A percentile compares a stretch with the other conserved stretches of the same genome.
These are phyloP conservation scores for Drosophila watanabei DNA, from an alignment of 1,140 invertebrate genomes.

Conservation along the genomic window DNA sequence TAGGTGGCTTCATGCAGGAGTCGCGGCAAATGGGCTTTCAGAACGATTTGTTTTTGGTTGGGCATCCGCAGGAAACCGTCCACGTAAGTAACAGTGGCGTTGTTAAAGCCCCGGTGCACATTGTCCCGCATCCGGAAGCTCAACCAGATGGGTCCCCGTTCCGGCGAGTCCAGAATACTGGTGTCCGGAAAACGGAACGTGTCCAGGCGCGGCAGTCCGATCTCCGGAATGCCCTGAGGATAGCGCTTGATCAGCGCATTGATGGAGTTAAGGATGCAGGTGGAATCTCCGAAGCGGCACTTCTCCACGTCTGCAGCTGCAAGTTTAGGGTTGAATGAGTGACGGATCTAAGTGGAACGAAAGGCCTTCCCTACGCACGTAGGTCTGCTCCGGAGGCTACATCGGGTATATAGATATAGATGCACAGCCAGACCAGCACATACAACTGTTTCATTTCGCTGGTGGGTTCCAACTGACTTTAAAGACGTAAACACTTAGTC, in stretches of 20 bases:
- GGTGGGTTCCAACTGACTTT: not conserved
- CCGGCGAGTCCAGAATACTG: slow-evolving; percentile 9
- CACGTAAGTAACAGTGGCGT: too few relatives aligned
- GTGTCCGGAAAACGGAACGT: not conserved
- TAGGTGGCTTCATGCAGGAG: too few relatives aligned
- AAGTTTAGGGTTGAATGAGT: slow-evolving; percentile 7
- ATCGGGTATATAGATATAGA: not conserved
- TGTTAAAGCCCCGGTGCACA: slow-evolving; percentile 5
- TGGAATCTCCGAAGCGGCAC: slow-evolving; percentile 60
- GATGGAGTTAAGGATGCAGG: too few relatives aligned
- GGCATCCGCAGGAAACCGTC: too few relatives aligned
- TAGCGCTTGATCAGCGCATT: too few relatives aligned
- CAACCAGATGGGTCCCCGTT: slow-evolving; percentile 43
- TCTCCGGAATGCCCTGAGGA: too few relatives aligned
- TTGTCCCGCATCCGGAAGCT: slow-evolving; percentile 35
- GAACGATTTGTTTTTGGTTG: too few relatives aligned
- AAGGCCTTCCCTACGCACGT: slow-evolving; percentile 18
- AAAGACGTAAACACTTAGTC: slow-evolving; percentile 12
- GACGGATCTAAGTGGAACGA: not conserved
- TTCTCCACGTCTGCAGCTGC: slow-evolving; percentile 53
- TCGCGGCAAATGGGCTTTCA: too few relatives aligned
- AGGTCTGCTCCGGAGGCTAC: not conserved
- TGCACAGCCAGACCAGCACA: not conserved
- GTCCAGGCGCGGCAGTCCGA: too few relatives aligned
- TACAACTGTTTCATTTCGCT: slow-evolving; percentile 3